Percentiles rank a stretch among this genome's conserved stretches.
phyloP scores from a whole-genome alignment of 1,140 invertebrate genomes.

The Platorchestia sp. region DNA sequence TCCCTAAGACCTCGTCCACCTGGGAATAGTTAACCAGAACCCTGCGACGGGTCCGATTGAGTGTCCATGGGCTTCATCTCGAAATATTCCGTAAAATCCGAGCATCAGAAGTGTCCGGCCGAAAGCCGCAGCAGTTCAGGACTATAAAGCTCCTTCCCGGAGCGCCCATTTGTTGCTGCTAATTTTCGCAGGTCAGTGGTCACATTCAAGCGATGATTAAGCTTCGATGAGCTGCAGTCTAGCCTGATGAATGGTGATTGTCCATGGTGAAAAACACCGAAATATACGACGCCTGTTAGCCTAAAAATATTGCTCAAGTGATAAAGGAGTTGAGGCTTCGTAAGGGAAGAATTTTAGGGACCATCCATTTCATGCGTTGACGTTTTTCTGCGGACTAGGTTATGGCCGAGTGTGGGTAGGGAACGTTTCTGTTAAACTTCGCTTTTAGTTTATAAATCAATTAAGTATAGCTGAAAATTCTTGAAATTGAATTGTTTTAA shows the following conservation, averaged over 20 bases:
- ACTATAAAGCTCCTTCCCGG: background rate
- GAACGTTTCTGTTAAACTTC: background rate
- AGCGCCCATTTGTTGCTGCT: background rate
- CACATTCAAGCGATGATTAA: conserved; percentile 1
- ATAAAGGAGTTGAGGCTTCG: background rate
- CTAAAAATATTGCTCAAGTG: background rate
- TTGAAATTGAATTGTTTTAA: background rate
- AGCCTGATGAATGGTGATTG: background rate
- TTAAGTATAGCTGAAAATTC: background rate
- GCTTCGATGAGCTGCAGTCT: background rate
- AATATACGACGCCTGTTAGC: background rate
- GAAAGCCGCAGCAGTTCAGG: background rate
- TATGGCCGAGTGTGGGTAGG: no score
- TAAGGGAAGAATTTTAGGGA: background rate
- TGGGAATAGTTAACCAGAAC: background rate
- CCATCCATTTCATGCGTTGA: background rate
- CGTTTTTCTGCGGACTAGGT: background rate
- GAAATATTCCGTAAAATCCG: no score
- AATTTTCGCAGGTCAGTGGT: background rate
- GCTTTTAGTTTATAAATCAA: background rate
- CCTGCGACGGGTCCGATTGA: background rate
- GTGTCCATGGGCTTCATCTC: no score
- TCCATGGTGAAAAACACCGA: background rate
- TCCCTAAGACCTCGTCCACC: background rate
- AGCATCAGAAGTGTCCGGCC: background rate